phyloP scores from a whole-genome alignment of 23 tunicate species.

The Oikopleura vanhoeffeni region DNA sequence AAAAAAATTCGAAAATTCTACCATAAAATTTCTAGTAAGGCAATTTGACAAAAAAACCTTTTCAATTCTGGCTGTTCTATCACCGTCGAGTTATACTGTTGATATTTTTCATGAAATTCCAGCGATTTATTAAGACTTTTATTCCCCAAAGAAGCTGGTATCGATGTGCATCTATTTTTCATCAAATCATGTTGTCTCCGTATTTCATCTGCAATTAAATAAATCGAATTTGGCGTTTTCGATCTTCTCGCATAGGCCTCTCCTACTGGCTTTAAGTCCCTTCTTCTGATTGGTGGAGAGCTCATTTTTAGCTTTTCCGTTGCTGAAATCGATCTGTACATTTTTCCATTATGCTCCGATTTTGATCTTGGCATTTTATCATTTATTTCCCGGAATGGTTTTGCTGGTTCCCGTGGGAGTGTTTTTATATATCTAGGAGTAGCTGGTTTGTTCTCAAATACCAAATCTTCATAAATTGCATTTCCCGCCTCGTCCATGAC shows the following conservation, averaged over 20 bases:
- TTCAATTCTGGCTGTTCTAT: neutral
- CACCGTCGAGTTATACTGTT: neutral
- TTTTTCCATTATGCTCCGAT: no score
- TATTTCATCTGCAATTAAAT: neutral
- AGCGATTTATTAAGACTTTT: neutral
- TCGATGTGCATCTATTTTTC: neutral
- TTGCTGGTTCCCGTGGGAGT: no score
- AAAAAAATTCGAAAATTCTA: no score
- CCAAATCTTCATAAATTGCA: neutral
- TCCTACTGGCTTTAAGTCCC: neutral
- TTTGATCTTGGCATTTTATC: no score
- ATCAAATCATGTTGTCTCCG: neutral
- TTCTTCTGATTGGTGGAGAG: neutral
- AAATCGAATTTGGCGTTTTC: neutral
- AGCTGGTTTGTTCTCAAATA: neutral
- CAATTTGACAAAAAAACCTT: no score
- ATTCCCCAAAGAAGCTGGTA: neutral
- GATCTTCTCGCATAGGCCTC: constrained; percentile 9
- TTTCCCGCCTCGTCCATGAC: neutral
- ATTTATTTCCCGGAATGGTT: no score
- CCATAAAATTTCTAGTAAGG: no score
- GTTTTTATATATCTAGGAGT: no score
- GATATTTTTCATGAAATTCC: neutral
- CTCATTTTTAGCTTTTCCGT: no score
- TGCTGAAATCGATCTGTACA: no score